Percentiles rank a stretch among this genome's conserved stretches.
phyloP scores from a whole-genome alignment of 1,140 invertebrate species.

The Drosophila subpulchrella region DNA sequence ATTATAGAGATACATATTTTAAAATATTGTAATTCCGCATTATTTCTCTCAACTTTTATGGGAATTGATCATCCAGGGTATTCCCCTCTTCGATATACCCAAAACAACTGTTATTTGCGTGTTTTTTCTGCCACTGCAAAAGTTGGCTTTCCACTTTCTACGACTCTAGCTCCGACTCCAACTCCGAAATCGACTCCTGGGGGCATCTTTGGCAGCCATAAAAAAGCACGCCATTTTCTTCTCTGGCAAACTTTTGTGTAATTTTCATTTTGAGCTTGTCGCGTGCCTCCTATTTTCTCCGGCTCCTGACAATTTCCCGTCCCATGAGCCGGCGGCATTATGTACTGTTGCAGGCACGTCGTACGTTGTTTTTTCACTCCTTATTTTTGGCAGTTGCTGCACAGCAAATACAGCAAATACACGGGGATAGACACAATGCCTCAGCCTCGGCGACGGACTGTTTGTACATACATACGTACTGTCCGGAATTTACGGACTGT shows the following conservation, averaged over 20 bases:
- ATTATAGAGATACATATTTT: too few species aligned
- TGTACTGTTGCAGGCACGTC: slow-evolving; percentile 55
- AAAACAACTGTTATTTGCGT: background rate
- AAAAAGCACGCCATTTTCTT: slow-evolving; percentile 60
- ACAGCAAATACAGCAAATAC: slow-evolving; percentile 31
- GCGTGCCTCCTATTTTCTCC: slow-evolving; percentile 35
- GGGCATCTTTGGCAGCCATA: slow-evolving; percentile 59
- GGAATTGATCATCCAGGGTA: too few species aligned
- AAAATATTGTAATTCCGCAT: too few species aligned
- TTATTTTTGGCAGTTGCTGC: slow-evolving; percentile 53
- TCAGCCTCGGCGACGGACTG: slow-evolving; percentile 34
- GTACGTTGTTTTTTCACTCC: slow-evolving; percentile 41
- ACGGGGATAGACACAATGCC: slow-evolving; percentile 45
- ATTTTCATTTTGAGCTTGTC: slow-evolving; percentile 62
- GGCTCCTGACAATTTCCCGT: background rate
- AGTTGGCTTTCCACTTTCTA: slow-evolving; percentile 46
- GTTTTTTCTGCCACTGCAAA: slow-evolving; percentile 1
- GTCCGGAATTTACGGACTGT: background rate
- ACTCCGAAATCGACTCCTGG: slow-evolving; percentile 41
- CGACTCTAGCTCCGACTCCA: slow-evolving; percentile 4
- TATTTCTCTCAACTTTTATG: too few species aligned
- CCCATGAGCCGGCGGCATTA: slow-evolving; percentile 40
- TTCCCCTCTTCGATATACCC: background rate
- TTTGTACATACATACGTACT: slow-evolving; percentile 31
- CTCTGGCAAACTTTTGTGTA: slow-evolving; percentile 60